These are phyloP conservation scores for Plumapathes pennacea DNA, from an alignment of 92 coral and sea anemone species.

Conservation along the genomic window DNA sequence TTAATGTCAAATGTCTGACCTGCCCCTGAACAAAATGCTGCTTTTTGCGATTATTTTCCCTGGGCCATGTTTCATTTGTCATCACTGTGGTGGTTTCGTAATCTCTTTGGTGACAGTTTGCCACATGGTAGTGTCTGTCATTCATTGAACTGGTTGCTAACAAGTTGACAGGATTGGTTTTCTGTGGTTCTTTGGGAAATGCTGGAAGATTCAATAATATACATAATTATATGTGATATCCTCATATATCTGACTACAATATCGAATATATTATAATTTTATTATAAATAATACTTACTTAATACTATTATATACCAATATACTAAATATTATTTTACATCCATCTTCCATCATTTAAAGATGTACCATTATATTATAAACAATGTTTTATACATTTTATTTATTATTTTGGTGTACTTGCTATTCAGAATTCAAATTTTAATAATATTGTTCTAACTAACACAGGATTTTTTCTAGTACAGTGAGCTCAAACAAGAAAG, in stretches of 20 bases:
- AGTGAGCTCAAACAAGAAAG: conserved; percentile 7
- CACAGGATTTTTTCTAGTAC: too few relatives aligned
- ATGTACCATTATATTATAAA: too few relatives aligned
- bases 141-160: conserved; percentile 26
- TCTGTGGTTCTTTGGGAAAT: conserved; percentile 73
- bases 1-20: conserved; percentile 29
- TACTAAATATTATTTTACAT: too few relatives aligned
- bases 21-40: conserved; percentile 85
- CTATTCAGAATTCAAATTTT: too few relatives aligned
- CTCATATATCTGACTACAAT: background rate
- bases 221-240: background rate
- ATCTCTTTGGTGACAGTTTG: conserved; percentile 64
- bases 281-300: background rate
- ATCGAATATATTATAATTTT: background rate
- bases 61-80: conserved; percentile 34
- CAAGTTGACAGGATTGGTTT: conserved; percentile 52
- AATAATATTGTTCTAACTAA: too few relatives aligned
- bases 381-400: too few relatives aligned
- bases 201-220: conserved; percentile 31
- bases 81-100: conserved; percentile 53
- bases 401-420: too few relatives aligned
- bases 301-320: too few relatives aligned
- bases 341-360: too few relatives aligned
- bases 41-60: conserved; percentile 47
- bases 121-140: conserved; percentile 49